Evolutionary conservation across 2,797 vertebrate species (phyloP).

Genomic region (Lepus oiostolus): DNA sequence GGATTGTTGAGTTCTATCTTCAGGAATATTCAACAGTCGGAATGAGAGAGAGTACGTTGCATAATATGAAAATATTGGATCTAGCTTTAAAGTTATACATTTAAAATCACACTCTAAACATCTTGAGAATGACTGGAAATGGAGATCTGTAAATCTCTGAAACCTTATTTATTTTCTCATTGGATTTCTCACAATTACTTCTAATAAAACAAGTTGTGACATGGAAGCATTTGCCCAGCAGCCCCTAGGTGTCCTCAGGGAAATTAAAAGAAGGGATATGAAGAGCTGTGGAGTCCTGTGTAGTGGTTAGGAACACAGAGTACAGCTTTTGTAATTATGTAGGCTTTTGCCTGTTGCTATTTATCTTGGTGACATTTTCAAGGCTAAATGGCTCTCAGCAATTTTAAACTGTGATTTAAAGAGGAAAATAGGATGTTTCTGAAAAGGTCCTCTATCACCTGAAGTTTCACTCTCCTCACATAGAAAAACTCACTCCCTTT

Average conservation of each 20-base stretch:
- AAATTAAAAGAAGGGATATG: conserved; percentile 79
- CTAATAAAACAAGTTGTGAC: conserved; percentile 77
- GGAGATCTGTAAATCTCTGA: conserved; percentile 72
- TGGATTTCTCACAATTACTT: conserved; percentile 74
- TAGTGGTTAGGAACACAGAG: conserved; percentile 68
- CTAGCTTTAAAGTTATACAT: conserved; percentile 73
- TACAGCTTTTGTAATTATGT: conserved; percentile 72
- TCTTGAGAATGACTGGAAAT: conserved; percentile 73
- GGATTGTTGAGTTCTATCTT: conserved; percentile 2
- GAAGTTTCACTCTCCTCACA: conserved; percentile 54
- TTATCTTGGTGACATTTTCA: conserved; percentile 67
- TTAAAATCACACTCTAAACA: conserved; percentile 74
- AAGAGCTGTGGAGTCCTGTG: conserved; percentile 63
- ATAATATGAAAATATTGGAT: conserved; percentile 65
- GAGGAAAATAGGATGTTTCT: conserved; percentile 62
- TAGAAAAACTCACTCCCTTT: background rate
- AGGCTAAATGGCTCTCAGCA: conserved; percentile 71
- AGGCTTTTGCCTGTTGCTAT: conserved; percentile 68
- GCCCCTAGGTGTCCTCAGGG: conserved; percentile 74
- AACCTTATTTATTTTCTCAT: conserved; percentile 70
- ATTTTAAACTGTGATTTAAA: conserved; percentile 75
- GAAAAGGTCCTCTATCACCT: conserved; percentile 50
- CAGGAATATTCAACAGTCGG: conserved; percentile 30
- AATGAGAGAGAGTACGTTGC: background rate
- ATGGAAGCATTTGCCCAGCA: conserved; percentile 78